Conservation (phyloP, 2,113 vertebrate genomes). For the Clarias gariepinus region DNA sequence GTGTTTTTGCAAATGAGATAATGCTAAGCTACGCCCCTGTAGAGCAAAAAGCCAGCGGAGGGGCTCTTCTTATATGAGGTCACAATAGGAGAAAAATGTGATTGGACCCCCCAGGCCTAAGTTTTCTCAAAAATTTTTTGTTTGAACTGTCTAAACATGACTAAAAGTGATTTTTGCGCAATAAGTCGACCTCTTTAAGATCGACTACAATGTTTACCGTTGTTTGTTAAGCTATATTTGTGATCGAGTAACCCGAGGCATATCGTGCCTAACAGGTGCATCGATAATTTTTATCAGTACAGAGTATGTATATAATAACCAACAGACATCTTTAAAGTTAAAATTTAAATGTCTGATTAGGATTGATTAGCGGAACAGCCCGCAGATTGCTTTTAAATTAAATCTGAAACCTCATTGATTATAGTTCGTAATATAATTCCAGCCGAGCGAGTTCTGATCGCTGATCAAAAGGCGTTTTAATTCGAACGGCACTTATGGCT, state of each 20-base stretch:
- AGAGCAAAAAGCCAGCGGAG: too few relatives aligned
- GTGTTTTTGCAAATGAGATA: too few relatives aligned
- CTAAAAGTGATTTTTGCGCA: too few relatives aligned
- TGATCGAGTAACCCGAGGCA: conserved; percentile 61
- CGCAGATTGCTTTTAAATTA: conserved; percentile 76
- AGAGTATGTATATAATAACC: conserved; percentile 50
- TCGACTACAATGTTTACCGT: conserved; percentile 71
- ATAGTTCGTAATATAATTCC: conserved; percentile 63
- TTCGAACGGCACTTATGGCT: conserved; percentile 53
- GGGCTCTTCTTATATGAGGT: too few relatives aligned
- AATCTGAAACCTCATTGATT: conserved; percentile 73
- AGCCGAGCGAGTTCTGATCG: conserved; percentile 57
- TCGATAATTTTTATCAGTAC: conserved; percentile 37
- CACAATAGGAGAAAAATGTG: too few relatives aligned
- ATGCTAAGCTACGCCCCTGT: too few relatives aligned
- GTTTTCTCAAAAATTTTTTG: too few relatives aligned
- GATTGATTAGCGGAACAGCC: conserved; percentile 68
- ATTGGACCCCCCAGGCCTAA: too few relatives aligned
- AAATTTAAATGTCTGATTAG: conserved; percentile 74
- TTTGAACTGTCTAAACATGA: too few relatives aligned
- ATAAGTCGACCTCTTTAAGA: conserved; percentile 54
- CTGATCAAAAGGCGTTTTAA: conserved; percentile 70
- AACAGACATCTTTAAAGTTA: conserved; percentile 64
- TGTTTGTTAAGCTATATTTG: conserved; percentile 67
- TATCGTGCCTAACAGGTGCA: conserved; percentile 29